Percentiles rank a stretch among this genome's conserved stretches.
Evolutionary conservation across 2,113 vertebrate species (phyloP).

Genomic region (Cygnus atratus): DNA sequence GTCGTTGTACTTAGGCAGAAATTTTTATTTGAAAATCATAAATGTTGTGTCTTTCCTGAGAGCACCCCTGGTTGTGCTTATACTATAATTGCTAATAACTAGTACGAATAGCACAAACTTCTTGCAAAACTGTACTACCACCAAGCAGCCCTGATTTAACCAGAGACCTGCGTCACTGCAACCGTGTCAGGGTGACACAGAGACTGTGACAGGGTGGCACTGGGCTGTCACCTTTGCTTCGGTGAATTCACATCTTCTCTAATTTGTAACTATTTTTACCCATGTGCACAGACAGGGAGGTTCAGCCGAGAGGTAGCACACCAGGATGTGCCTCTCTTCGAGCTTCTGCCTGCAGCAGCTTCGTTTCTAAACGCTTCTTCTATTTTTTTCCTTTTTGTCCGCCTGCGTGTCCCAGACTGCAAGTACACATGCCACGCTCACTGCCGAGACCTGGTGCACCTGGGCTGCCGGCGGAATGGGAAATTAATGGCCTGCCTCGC

Average conservation of each 20-base stretch:
- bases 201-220: background rate
- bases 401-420: constrained; percentile 69
- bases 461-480: constrained; percentile 72
- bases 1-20: background rate
- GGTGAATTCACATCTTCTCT: background rate
- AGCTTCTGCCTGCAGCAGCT: background rate
- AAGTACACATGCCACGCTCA: constrained; percentile 76
- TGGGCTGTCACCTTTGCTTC: background rate
- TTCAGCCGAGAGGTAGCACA: background rate
- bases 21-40: background rate
- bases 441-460: constrained; percentile 76
- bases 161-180: background rate
- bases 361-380: background rate
- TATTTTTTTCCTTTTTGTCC: background rate
- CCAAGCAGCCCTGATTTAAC: background rate
- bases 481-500: constrained; percentile 50
- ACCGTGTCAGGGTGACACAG: background rate
- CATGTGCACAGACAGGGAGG: background rate
- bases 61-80: accelerated
- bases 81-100: background rate
- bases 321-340: background rate
- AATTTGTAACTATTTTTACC: background rate
- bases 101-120: accelerated
- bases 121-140: background rate
- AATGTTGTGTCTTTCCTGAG: background rate